Evolutionary conservation across 2,888 invertebrate species (phyloP), one percentile per base, ranked within the genome.

Genomic region (Unio delphinus): DNA sequence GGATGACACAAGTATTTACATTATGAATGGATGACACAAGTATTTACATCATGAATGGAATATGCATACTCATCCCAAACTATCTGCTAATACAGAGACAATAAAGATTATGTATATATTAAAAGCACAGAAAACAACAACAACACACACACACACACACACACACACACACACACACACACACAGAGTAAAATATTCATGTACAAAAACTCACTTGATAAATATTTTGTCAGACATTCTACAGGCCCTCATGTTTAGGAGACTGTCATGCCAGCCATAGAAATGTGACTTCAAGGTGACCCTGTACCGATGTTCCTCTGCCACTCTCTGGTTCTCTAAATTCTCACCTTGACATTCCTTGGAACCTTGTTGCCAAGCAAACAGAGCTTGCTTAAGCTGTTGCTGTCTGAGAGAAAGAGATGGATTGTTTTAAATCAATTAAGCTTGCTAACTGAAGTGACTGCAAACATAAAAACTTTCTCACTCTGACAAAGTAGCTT

Each of bases 221-320:
- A 81, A 67, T 61, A 72, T 77, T 17, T 67, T 70, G 61, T 83
- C 67, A 56, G 70, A 73, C 68, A 80, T 73, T 45, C 69, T 70
- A 20, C 68, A 68, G n/a, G 85, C 83, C 63, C 75, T 72, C 45
- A 69, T 75, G 23, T 76, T 78, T 58, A 76, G 65, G 34, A 83
- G 70, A 23, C 67, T 68, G 28, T 84, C 83, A 18, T 75, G 67
- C 86, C 86, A 86, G 20, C 75, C 71, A 1, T 72, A 64, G 73
- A 86, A 86, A 64, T 70, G 61, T 17, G 70, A 69, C 34, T 73
- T 65, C 17, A 80, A 63, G 15, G 76, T 78, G 18, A 75, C 73
- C 8, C 69, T 66, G 5, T 72, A 65, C 82, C 84, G 83, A 73
- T 80, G 81, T 28, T 80, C 78, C 55, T 62, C 62, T 30, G 83